Percentiles rank a stretch among this genome's conserved stretches.
Evolutionary conservation across 2,888 invertebrate genomes (phyloP).

Genomic region (Periphyllus acericola): DNA sequence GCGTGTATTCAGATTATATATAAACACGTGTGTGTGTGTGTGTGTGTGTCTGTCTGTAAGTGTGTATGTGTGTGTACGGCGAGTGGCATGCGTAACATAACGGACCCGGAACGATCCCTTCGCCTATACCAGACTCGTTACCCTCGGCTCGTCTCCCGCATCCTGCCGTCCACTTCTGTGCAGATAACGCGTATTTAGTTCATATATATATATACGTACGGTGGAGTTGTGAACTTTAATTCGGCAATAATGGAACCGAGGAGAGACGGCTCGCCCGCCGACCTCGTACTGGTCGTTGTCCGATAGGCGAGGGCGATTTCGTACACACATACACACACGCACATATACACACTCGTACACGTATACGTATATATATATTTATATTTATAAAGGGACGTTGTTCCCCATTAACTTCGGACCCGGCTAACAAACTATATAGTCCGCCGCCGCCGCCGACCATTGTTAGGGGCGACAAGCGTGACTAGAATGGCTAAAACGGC

Average conservation of each 20-base stretch:
- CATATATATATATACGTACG: neutral
- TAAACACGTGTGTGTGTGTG: neutral
- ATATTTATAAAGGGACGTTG: conserved; percentile 29
- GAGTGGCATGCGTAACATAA: too few species aligned
- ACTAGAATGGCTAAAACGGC: conserved; percentile 47
- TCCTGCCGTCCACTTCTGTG: neutral
- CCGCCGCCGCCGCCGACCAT: neutral
- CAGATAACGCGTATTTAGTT: neutral
- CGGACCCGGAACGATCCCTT: neutral
- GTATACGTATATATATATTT: neutral
- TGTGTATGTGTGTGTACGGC: neutral
- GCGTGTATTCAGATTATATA: neutral
- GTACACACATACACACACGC: too few species aligned
- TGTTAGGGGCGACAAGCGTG: conserved; percentile 53
- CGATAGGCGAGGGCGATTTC: neutral
- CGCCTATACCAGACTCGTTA: neutral
- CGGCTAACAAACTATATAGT: conserved; percentile 30
- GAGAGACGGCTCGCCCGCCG: neutral
- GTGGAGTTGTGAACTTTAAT: conserved; percentile 21
- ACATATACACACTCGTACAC: neutral
- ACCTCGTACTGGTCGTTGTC: neutral
- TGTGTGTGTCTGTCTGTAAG: neutral
- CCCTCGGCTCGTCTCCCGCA: neutral
- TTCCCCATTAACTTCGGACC: conserved; percentile 38
- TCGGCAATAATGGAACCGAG: conserved; percentile 11